These are phyloP conservation scores for Scytalopus superciliaris DNA, from an alignment of 2,113 vertebrate species.

Conservation along the genomic window DNA sequence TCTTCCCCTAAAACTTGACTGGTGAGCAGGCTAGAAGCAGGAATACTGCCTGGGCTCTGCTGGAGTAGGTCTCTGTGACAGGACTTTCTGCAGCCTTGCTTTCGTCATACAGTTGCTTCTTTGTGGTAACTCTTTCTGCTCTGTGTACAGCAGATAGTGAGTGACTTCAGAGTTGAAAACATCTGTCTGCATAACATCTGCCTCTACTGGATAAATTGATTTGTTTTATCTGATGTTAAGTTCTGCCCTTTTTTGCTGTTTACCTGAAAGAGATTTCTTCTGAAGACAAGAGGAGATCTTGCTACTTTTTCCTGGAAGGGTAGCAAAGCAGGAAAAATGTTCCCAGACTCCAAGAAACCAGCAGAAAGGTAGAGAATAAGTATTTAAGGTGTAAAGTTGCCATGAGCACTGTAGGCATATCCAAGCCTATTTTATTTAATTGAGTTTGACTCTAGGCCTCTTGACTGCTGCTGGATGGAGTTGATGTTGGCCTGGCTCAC, in stretches of 20 bases:
- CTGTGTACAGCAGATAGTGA: background rate
- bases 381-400: background rate
- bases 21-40: background rate
- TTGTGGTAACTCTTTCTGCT: background rate
- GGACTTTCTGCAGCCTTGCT: background rate
- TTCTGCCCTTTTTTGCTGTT: background rate
- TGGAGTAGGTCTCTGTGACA: background rate
- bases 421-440: background rate
- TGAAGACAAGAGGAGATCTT: background rate
- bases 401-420: background rate
- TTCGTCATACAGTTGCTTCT: background rate
- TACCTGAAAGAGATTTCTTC: background rate
- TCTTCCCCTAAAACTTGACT: background rate
- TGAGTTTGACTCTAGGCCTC: accelerated
- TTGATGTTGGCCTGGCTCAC: background rate
- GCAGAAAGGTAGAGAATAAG: background rate
- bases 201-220: background rate
- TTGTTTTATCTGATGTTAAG: background rate
- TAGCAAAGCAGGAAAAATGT: background rate
- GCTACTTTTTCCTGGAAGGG: background rate
- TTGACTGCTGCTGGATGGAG: background rate
- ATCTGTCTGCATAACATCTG: background rate
- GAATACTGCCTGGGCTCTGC: background rate
- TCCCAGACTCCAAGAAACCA: background rate
- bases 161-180: background rate